phyloP scores from a whole-genome alignment of 2,113 vertebrate species.

The Halcyon senegalensis region DNA sequence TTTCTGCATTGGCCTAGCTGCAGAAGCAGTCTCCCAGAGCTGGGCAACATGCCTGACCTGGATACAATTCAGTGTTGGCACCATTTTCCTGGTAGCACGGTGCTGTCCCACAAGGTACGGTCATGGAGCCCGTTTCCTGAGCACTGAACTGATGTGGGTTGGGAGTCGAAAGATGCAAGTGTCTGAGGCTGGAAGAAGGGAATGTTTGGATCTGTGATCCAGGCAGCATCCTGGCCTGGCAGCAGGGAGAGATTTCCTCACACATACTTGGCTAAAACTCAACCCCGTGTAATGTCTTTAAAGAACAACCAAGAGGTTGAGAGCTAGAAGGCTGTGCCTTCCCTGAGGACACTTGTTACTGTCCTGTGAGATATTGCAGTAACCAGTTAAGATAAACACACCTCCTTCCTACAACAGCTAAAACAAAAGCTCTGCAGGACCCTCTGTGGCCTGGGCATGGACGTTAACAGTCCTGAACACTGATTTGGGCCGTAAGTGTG shows the following conservation, averaged over 20 bases:
- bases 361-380: background rate
- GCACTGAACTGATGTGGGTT: background rate
- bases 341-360: background rate
- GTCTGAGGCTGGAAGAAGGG: background rate
- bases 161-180: background rate
- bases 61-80: background rate
- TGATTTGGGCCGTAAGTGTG: background rate
- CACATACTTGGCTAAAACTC: conserved; percentile 47
- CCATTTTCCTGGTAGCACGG: background rate
- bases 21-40: background rate
- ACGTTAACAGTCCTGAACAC: background rate
- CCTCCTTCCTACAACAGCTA: background rate
- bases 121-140: background rate
- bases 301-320: conserved; percentile 4
- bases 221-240: conserved; percentile 56
- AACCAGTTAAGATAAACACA: background rate
- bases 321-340: background rate
- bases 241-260: conserved; percentile 51
- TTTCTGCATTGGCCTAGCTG: background rate
- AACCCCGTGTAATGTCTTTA: conserved; percentile 26
- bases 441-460: background rate
- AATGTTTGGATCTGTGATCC: background rate
- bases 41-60: background rate
- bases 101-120: background rate
- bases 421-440: background rate